Evolutionary conservation across 2,888 invertebrate genomes (phyloP).

Genomic region (Rhamnusium bicolor): DNA sequence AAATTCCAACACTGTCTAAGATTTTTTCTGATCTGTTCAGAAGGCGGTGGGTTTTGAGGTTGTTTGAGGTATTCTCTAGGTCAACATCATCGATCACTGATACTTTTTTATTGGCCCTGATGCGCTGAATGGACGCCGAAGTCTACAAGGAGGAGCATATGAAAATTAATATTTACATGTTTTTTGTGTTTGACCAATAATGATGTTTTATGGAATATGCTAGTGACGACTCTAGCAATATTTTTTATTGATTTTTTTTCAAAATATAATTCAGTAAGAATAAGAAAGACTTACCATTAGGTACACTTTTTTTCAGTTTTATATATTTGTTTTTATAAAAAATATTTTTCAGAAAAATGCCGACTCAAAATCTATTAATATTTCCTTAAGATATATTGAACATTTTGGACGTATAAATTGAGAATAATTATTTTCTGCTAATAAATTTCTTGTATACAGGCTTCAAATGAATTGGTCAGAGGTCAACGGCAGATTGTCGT

Average conservation of each 20-base stretch:
- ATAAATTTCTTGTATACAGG: too few relatives aligned
- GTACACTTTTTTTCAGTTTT: neutral
- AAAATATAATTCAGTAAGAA: neutral
- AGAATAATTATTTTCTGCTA: too few relatives aligned
- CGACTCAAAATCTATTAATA: too few relatives aligned
- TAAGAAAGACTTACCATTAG: neutral
- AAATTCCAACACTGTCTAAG: slow-evolving; percentile 77
- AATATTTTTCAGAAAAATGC: too few relatives aligned
- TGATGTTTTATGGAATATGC: neutral
- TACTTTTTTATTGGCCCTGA: slow-evolving; percentile 76
- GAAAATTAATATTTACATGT: neutral
- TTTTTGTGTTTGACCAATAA: neutral
- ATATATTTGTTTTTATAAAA: too few relatives aligned
- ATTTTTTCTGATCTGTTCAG: slow-evolving; percentile 77
- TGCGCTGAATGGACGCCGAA: slow-evolving; percentile 75
- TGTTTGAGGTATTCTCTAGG: slow-evolving; percentile 76
- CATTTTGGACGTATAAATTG: too few relatives aligned
- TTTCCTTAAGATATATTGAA: too few relatives aligned
- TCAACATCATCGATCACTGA: slow-evolving; percentile 78
- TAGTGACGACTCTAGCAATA: neutral
- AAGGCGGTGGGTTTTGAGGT: slow-evolving; percentile 75
- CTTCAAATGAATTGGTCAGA: too few relatives aligned
- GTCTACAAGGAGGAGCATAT: slow-evolving; percentile 71
- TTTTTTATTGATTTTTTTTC: neutral
- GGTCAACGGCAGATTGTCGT: too few relatives aligned